phyloP scores from a whole-genome alignment of 2,797 vertebrate species.

The Ctenopoma multispine region DNA sequence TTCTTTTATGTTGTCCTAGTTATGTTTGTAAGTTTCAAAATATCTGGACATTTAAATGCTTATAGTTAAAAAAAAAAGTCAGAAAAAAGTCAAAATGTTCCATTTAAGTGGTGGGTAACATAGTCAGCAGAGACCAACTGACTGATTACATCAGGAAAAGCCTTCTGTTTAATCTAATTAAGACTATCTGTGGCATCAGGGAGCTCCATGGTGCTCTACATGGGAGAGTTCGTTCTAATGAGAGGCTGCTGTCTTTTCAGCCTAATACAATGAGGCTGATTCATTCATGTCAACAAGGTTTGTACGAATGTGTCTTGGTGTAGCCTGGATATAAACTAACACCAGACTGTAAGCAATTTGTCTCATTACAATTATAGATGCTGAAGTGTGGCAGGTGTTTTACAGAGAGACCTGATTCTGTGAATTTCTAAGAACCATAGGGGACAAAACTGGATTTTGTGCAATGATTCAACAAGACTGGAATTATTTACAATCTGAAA shows the following conservation, averaged over 20 bases:
- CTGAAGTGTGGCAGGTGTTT: slow-evolving; percentile 35
- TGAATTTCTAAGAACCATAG: slow-evolving; percentile 33
- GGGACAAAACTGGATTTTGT: slow-evolving; percentile 17
- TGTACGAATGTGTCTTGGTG: slow-evolving; percentile 46
- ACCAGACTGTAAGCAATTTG: not conserved
- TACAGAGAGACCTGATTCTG: slow-evolving; percentile 16
- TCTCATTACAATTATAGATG: slow-evolving; percentile 12
- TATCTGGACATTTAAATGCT: not conserved
- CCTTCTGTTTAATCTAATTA: slow-evolving; percentile 88
- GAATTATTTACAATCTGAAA: slow-evolving; percentile 19
- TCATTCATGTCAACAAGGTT: slow-evolving; percentile 55
- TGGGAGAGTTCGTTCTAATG: slow-evolving; percentile 67
- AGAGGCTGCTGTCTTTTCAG: slow-evolving; percentile 68
- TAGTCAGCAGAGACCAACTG: slow-evolving; percentile 74
- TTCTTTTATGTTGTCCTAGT: not conserved
- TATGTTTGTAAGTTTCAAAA: not conserved
- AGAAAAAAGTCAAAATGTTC: slow-evolving; percentile 21
- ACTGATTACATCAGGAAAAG: slow-evolving; percentile 88
- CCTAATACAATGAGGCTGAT: slow-evolving; percentile 59
- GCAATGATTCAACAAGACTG: slow-evolving; percentile 21
- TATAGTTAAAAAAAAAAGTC: no score
- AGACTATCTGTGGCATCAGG: slow-evolving; percentile 75
- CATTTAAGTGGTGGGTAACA: slow-evolving; percentile 47
- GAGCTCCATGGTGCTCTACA: slow-evolving; percentile 67
- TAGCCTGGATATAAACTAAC: not conserved